Base-by-base conservation (phyloP, 1,140 invertebrate genomes). In the Physella acuta region DNA sequence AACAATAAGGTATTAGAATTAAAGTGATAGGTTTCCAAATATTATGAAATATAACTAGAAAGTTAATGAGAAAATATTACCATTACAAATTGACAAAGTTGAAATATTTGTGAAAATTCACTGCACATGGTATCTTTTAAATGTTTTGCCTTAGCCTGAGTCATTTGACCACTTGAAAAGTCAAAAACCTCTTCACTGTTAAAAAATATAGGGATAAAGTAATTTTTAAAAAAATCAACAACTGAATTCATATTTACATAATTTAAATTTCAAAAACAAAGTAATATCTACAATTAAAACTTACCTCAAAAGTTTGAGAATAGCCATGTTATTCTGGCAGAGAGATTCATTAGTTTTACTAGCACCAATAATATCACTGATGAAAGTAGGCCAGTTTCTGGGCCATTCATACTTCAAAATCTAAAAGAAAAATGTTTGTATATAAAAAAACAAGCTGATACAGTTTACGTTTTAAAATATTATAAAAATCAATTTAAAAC, bases 41-140 rank as follows among this genome's bases (percentile, higher is more conserved):
- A n/a, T n/a, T n/a, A n/a, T n/a, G n/a, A n/a, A n/a, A n/a, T n/a
- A n/a, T n/a, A n/a, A n/a, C n/a, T n/a, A n/a, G n/a, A n/a, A n/a
- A n/a, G n/a, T n/a, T 44, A 44, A 44, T 8, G 39, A 11, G 8
- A 11, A 44, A 44, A 11, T 26, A 2, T 85, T 82, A 89, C 89
- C 89, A 99, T 89, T 26, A 99, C 96, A 89, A 94, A 97, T 82
- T 97, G 94, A 87, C 97, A 99, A 5, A 99, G 89, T 77, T 94
- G 92, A 85, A 99, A 99, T 75, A 99, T 97, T 84, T 97, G 94
- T 72, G 94, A 94, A 86, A 99, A 99, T 85, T 99, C 95, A 59
- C 91, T 92, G 87, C 98, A 99, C 96, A 99, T 99, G n/a, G 95
- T 95, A 83, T 99, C 96, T 86, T 99, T 99, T 8, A 99, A 87